Percentiles rank a stretch among this genome's conserved stretches.
These are phyloP conservation scores for Heptranchias perlo DNA, from an alignment of 2,113 vertebrate genomes.

Conservation along the genomic window DNA sequence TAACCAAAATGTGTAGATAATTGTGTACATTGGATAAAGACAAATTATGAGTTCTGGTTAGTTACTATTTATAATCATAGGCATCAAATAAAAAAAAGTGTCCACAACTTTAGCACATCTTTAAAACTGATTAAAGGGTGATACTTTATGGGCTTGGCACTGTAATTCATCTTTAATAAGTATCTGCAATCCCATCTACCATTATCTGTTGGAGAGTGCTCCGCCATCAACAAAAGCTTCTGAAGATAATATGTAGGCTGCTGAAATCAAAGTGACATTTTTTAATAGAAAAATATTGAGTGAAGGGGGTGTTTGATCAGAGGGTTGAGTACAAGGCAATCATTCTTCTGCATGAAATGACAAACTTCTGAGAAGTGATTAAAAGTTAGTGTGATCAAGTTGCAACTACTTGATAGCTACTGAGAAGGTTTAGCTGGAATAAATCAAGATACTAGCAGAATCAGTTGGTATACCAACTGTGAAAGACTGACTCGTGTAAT, in stretches of 20 bases:
- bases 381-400: not conserved
- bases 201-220: not conserved
- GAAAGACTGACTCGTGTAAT: not conserved
- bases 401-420: not conserved
- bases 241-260: not conserved
- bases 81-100: not conserved
- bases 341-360: not conserved
- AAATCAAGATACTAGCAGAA: no score
- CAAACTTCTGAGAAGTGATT: not conserved
- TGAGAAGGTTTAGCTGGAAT: no score
- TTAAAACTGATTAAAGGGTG: not conserved
- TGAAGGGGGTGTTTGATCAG: not conserved
- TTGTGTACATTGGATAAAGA: not conserved
- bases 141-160: not conserved
- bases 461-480: not conserved
- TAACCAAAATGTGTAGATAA: not conserved
- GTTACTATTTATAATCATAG: not conserved
- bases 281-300: not conserved
- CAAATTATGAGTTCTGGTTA: not conserved
- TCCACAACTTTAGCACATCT: not conserved
- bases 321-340: not conserved
- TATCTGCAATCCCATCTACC: not conserved
- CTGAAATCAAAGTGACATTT: not conserved
- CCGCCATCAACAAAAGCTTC: not conserved
- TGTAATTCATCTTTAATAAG: not conserved